Percentiles rank a stretch among this genome's conserved stretches.
Evolutionary conservation across 2,888 invertebrate genomes (phyloP).

Genomic region (Apamea monoglypha): DNA sequence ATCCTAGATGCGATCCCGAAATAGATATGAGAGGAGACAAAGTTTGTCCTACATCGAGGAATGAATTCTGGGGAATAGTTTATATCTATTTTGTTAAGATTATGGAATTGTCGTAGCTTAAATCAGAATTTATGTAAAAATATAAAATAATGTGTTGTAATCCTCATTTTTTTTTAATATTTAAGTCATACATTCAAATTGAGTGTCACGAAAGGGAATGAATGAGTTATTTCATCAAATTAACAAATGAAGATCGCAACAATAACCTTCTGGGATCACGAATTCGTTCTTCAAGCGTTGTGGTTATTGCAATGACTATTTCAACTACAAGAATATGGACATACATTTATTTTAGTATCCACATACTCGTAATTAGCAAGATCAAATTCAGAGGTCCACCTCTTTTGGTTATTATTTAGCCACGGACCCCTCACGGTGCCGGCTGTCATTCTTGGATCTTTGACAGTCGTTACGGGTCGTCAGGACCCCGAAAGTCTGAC

Average conservation of each 20-base stretch:
- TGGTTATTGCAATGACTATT: background rate
- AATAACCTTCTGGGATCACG: background rate
- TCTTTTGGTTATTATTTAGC: too few species aligned
- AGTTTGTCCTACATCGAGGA: conserved; percentile 41
- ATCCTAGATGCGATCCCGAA: conserved; percentile 53
- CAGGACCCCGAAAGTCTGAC: too few species aligned
- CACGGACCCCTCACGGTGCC: too few species aligned
- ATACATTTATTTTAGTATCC: background rate
- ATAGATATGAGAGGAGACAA: conserved; percentile 49
- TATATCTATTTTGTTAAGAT: conserved; percentile 16
- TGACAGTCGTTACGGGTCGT: too few species aligned
- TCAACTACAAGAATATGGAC: background rate
- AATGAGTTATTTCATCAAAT: background rate
- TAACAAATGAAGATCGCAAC: background rate
- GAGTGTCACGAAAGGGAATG: background rate
- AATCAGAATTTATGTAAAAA: background rate
- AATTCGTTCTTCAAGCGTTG: background rate
- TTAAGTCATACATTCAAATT: background rate
- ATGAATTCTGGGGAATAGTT: conserved; percentile 27
- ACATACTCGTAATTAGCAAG: background rate
- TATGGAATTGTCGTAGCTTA: conserved; percentile 1
- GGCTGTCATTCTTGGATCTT: too few species aligned
- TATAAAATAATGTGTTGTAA: background rate
- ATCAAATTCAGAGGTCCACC: background rate
- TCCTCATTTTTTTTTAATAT: background rate